phyloP scores from a whole-genome alignment of 2,888 invertebrate genomes.

The Trichopoda pennipes region DNA sequence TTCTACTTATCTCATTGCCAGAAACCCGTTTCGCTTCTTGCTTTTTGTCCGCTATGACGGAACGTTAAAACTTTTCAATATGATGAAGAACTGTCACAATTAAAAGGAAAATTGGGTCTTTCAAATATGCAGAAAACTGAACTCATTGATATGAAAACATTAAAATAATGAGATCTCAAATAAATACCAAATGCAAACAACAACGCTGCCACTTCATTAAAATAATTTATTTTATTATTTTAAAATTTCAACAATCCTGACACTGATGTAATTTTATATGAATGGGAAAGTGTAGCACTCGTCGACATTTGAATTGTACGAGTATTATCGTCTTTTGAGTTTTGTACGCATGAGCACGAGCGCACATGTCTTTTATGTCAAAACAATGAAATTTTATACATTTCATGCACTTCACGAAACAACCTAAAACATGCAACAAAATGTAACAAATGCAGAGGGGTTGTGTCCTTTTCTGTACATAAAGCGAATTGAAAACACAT shows the following conservation, averaged over 20 bases:
- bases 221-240: conserved; percentile 52
- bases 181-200: conserved; percentile 43
- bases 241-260: conserved; percentile 23
- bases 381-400: conserved; percentile 71
- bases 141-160: neutral
- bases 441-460: conserved; percentile 61
- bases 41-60: too few relatives aligned
- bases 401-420: conserved; percentile 32
- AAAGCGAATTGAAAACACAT: conserved; percentile 20
- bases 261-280: conserved; percentile 56
- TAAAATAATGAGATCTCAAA: conserved; percentile 47
- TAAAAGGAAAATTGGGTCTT: too few relatives aligned
- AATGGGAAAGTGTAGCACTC: conserved; percentile 26
- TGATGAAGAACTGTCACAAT: too few relatives aligned
- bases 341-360: conserved; percentile 63
- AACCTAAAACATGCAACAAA: conserved; percentile 41
- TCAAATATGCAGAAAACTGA: neutral
- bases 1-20: too few relatives aligned
- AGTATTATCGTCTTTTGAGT: conserved; percentile 9
- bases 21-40: too few relatives aligned
- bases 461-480: neutral
- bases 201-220: conserved; percentile 69
- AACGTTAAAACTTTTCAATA: too few relatives aligned
- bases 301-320: conserved; percentile 1
- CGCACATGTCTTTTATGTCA: conserved; percentile 71